A percentile compares a stretch with the other conserved stretches of the same genome.
Evolutionary conservation across 2,797 vertebrate species (phyloP).

Genomic region (Darevskia mixta): DNA sequence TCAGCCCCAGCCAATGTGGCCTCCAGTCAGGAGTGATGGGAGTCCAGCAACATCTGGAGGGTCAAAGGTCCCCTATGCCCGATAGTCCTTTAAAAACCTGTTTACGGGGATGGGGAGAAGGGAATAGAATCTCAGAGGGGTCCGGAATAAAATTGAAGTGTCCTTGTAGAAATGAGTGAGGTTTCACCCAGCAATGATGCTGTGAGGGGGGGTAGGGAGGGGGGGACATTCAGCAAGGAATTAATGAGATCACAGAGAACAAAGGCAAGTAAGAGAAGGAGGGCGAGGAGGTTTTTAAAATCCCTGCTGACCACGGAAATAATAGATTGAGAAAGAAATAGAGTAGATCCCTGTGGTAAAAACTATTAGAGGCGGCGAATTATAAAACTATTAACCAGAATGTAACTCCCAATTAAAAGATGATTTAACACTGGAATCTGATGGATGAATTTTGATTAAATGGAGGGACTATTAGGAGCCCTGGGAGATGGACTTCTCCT

Average conservation of each 20-base stretch:
- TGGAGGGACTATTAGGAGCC: slow-evolving; percentile 94
- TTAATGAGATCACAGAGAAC: slow-evolving; percentile 85
- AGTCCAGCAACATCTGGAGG: no score
- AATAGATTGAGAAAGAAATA: slow-evolving; percentile 89
- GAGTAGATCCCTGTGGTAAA: slow-evolving; percentile 96
- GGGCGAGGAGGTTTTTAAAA: slow-evolving; percentile 73
- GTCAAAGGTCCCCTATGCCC: no score
- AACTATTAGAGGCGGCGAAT: slow-evolving; percentile 96
- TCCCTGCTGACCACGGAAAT: slow-evolving; percentile 81
- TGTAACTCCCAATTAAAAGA: slow-evolving; percentile 99
- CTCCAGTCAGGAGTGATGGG: no score
- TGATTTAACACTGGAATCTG: slow-evolving; percentile 99
- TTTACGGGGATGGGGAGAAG: neutral
- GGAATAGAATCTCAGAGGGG: slow-evolving; percentile 20
- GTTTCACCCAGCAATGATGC: slow-evolving; percentile 68
- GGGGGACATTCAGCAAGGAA: slow-evolving; percentile 75
- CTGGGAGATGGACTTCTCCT: slow-evolving; percentile 90
- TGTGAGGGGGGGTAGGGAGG: slow-evolving; percentile 74
- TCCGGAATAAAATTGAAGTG: neutral
- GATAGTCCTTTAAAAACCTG: neutral
- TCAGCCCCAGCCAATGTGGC: no score
- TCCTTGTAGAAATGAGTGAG: slow-evolving; percentile 62
- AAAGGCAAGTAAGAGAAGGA: slow-evolving; percentile 70
- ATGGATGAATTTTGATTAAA: slow-evolving; percentile 99
- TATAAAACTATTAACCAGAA: slow-evolving; percentile 99